Percentiles rank a stretch among this genome's conserved stretches.
Conservation (phyloP, 2,888 invertebrate species). For the Nycteola revayana region DNA sequence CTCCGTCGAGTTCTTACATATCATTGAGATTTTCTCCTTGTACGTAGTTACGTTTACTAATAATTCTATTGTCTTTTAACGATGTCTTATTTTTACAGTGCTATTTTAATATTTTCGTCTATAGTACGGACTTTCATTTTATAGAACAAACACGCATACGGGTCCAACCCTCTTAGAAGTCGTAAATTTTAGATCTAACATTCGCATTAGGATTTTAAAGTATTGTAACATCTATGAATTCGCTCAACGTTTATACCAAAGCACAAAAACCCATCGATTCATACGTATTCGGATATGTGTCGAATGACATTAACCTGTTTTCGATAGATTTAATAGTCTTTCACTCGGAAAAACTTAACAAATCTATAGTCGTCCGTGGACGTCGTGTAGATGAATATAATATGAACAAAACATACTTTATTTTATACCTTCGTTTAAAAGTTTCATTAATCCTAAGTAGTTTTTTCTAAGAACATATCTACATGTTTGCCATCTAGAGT, state of each 20-base stretch:
- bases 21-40: constrained; percentile 80
- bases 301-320: constrained; percentile 63
- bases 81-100: constrained; percentile 61
- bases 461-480: constrained; percentile 55
- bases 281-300: constrained; percentile 70
- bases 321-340: constrained; percentile 79
- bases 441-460: constrained; percentile 39
- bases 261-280: constrained; percentile 81
- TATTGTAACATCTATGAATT: constrained; percentile 73
- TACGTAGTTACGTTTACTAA: constrained; percentile 58
- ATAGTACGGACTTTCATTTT: constrained; percentile 54
- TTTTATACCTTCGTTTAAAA: constrained; percentile 34
- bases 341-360: constrained; percentile 75
- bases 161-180: constrained; percentile 79
- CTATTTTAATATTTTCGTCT: constrained; percentile 57
- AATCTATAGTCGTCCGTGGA: constrained; percentile 51
- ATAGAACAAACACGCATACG: constrained; percentile 74
- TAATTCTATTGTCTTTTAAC: constrained; percentile 51
- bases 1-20: constrained; percentile 79
- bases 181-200: constrained; percentile 75
- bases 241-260: constrained; percentile 82
- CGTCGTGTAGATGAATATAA: constrained; percentile 43
- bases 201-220: constrained; percentile 76
- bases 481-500: constrained; percentile 57
- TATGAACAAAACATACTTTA: constrained; percentile 40